phyloP scores from a whole-genome alignment of 2,888 invertebrate species.

The Thereva unica region DNA sequence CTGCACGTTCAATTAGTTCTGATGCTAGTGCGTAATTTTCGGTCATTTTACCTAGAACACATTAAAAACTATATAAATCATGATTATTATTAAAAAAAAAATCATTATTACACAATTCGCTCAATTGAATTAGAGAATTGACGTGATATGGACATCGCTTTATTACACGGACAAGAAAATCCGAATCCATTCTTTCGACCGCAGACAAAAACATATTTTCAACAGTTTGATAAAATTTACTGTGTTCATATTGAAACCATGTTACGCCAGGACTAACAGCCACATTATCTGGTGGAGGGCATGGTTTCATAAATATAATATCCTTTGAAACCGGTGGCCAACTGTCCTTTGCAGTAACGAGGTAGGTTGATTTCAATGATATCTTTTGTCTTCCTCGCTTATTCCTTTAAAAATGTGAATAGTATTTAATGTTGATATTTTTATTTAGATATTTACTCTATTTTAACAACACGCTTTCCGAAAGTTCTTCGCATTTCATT shows the following conservation, averaged over 20 bases:
- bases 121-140: slow-evolving; percentile 77
- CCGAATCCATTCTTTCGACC: slow-evolving; percentile 77
- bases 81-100: too few relatives aligned
- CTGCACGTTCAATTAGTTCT: slow-evolving; percentile 76
- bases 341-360: slow-evolving; percentile 71
- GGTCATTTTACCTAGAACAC: slow-evolving; percentile 60
- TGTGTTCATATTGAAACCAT: slow-evolving; percentile 77
- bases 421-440: background rate
- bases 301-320: slow-evolving; percentile 72
- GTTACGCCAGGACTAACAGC: slow-evolving; percentile 41
- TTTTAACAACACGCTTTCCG: slow-evolving; percentile 76
- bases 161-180: slow-evolving; percentile 75
- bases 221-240: slow-evolving; percentile 70
- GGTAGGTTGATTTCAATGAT: slow-evolving; percentile 67
- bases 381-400: slow-evolving; percentile 63
- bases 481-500: slow-evolving; percentile 82
- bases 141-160: slow-evolving; percentile 79
- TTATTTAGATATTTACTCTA: slow-evolving; percentile 58
- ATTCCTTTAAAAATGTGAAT: slow-evolving; percentile 58
- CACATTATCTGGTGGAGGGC: slow-evolving; percentile 53
- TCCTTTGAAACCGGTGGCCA: slow-evolving; percentile 74
- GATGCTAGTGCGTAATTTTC: slow-evolving; percentile 80
- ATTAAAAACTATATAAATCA: too few relatives aligned
- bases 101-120: slow-evolving; percentile 70
- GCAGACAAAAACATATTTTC: slow-evolving; percentile 77